Base-by-base conservation (phyloP, 2,113 vertebrate genomes). In the Hirundichthys speculiger region DNA sequence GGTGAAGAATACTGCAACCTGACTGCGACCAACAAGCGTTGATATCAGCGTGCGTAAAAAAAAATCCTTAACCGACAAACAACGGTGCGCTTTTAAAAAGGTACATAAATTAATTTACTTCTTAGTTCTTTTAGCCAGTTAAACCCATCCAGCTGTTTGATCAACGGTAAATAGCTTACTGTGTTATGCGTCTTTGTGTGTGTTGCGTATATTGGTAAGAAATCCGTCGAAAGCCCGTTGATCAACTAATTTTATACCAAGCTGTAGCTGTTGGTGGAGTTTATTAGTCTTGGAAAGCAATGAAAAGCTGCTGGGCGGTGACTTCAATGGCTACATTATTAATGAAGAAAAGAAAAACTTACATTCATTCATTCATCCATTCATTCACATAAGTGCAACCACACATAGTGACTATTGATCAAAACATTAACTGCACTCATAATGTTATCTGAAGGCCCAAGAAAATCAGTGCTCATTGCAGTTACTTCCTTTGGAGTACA, bases 1-100 rank as follows among this genome's bases (percentile, higher is more conserved):
- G 82, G 90, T 78, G 81, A 91, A 0, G 74, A 14, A 19, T 38
- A 18, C 27, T 27, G 39, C 64, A 62, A 80, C 74, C 19, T 27
- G 22, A 39, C 64, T n/a, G n/a, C n/a, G n/a, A n/a, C n/a, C n/a
- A 61, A 82, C 75, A 79, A 50, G 76, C 64, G 81, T 72, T 51
- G 82, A 53, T 52, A 86, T 86, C 79, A 57, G 14, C 20, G 47
- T 66, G 79, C 76, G 71, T 73, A 63, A 59, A 39, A 19, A n/a
- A 25, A 55, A 63, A 72, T 20, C 70, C 15, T 45, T 22, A 47
- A 18, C 55, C 1, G 56, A 66, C 48, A 52, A 75, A 82, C 65
- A 80, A 80, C 45, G 65, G 21, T 19, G 18, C 20, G 10, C 4
- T 22, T 19, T 61, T 56, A 27, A 47, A n/a, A 47, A 72, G 72